These are phyloP conservation scores for Drosophila pandora DNA, from an alignment of 1,140 invertebrate species.

Conservation along the genomic window DNA sequence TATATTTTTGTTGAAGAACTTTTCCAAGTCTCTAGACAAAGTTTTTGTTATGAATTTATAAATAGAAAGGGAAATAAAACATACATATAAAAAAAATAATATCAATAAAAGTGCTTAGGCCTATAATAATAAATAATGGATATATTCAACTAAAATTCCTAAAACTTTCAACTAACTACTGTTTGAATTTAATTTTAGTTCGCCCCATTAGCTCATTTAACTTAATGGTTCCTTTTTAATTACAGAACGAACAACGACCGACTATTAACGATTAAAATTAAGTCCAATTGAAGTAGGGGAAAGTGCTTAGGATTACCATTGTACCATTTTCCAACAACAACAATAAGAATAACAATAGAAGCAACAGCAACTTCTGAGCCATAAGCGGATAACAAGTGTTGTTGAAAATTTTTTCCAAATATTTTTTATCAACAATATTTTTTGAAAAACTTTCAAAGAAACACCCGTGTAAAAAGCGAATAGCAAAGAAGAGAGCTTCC, in stretches of 20 bases:
- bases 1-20: constrained; percentile 20
- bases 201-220: constrained; percentile 2
- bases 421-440: constrained; percentile 80
- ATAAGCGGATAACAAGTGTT: constrained; percentile 51
- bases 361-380: constrained; percentile 18
- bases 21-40: constrained; percentile 5
- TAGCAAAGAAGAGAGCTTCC: constrained; percentile 16
- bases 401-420: constrained; percentile 55
- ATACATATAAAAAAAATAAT: constrained; percentile 21
- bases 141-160: no score
- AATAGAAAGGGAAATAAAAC: constrained; percentile 15
- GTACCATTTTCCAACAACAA: constrained; percentile 20
- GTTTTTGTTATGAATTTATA: constrained; percentile 36
- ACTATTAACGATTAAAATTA: constrained; percentile 78
- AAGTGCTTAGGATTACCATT: constrained; percentile 55
- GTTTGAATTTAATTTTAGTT: constrained; percentile 17
- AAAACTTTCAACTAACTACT: constrained; percentile 21
- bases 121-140: not conserved
- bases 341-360: constrained; percentile 23
- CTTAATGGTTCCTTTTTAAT: constrained; percentile 49
- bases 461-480: constrained; percentile 32
- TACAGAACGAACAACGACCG: constrained; percentile 77
- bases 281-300: constrained; percentile 60
- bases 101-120: not conserved
- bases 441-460: constrained; percentile 69